phyloP scores from a whole-genome alignment of 92 coral and sea anemone genomes.

The Muricea muricata region DNA sequence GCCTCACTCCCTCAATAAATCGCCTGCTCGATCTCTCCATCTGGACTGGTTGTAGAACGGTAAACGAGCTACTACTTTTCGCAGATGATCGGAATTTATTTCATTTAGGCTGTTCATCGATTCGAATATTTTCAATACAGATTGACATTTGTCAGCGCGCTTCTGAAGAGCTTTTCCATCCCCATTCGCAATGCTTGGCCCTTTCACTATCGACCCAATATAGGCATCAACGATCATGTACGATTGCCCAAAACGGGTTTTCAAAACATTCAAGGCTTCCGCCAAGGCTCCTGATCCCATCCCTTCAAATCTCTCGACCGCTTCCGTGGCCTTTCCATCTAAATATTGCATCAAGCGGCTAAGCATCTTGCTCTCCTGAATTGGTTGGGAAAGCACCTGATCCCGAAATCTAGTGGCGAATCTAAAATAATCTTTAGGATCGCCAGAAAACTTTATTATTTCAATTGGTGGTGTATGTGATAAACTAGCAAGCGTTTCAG shows the following conservation, averaged over 20 bases:
- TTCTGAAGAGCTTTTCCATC: neutral
- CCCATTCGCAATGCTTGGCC: neutral
- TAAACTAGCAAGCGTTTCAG: neutral
- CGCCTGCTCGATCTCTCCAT: neutral
- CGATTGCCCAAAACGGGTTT: neutral
- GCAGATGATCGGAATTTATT: neutral
- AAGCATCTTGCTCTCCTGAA: slow-evolving; percentile 1
- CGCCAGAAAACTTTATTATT: neutral
- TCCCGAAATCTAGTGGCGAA: neutral
- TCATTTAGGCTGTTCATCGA: neutral
- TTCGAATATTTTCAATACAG: neutral
- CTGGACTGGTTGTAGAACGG: neutral
- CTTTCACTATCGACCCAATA: neutral
- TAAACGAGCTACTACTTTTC: neutral
- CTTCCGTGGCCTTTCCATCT: neutral
- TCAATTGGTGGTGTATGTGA: neutral
- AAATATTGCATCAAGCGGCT: neutral
- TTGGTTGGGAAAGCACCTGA: slow-evolving; percentile 9
- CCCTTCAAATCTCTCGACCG: neutral
- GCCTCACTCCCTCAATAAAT: neutral
- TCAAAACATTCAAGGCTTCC: neutral
- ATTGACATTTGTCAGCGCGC: neutral
- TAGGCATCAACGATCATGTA: neutral
- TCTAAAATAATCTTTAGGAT: neutral
- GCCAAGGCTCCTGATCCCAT: neutral